Evolutionary conservation across 2,888 invertebrate genomes (phyloP).

Genomic region (Pyrgus malvae): DNA sequence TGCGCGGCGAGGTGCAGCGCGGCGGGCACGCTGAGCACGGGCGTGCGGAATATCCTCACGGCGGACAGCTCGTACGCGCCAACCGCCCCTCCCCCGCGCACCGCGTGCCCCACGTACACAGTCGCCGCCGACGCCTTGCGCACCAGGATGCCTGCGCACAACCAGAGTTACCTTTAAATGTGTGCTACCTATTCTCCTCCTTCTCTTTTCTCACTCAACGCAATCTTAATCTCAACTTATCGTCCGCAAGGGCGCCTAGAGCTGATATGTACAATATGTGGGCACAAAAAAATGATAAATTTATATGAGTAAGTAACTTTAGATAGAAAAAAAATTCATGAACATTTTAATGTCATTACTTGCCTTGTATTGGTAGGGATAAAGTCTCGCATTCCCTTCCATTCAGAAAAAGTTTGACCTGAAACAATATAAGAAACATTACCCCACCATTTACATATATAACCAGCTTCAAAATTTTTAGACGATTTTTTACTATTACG

Average conservation of each 20-base stretch:
- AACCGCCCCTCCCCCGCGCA: conserved; percentile 39
- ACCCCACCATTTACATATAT: too few relatives aligned
- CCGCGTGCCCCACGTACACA: conserved; percentile 63
- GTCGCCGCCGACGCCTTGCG: conserved; percentile 81
- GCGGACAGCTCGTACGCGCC: conserved; percentile 79
- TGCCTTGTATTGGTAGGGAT: conserved; percentile 81
- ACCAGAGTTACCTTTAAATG: too few relatives aligned
- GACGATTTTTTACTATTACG: too few relatives aligned
- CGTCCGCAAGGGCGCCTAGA: too few relatives aligned
- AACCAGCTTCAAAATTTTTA: too few relatives aligned
- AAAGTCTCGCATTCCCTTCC: conserved; percentile 81
- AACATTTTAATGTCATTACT: background rate
- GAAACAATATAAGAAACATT: conserved; percentile 6
- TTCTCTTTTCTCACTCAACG: too few relatives aligned
- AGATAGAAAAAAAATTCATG: too few relatives aligned
- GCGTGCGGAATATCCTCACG: conserved; percentile 79
- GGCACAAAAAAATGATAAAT: too few relatives aligned
- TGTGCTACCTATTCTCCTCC: too few relatives aligned
- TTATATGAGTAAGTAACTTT: too few relatives aligned
- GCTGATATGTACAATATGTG: too few relatives aligned
- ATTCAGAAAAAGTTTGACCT: conserved; percentile 82
- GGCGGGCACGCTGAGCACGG: conserved; percentile 72
- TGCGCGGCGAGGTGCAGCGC: conserved; percentile 81
- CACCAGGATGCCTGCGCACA: conserved; percentile 75
- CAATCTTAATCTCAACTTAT: too few relatives aligned